Evolutionary conservation across 1,140 invertebrate species (phyloP), one percentile per base, ranked within the genome.

Genomic region (Glossosoma conforme): DNA sequence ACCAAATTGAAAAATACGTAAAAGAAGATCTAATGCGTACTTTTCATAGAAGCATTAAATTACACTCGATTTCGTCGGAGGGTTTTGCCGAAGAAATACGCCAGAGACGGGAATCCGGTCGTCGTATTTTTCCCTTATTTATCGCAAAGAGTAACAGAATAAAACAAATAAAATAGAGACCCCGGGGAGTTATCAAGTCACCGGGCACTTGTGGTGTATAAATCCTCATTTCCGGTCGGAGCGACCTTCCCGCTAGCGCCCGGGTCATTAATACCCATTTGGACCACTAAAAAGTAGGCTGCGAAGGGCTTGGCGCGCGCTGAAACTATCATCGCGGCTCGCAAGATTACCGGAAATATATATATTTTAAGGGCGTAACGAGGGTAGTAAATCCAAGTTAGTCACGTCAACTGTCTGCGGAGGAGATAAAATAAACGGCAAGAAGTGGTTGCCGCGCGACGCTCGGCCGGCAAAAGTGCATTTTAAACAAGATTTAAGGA

Each of bases 161-260:
- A 51, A 51, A 47, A 37, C 37, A 47, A 56, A 42, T 51, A 56
- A 56, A 56, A 52, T 47, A 56, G 52, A 46, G 30, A n/a, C 41
- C 24, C 36, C 15, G 24, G 55, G 47, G 55, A 50, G 51, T 54
- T 56, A 53, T 53, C 56, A 53, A 54, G 42, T 38, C 42, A 14
- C 42, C 32, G 36, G 56, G 52, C 49, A 57, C 49, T 57, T 52
- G 54, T 25, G 49, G 51, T 42, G 51, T 46, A 58, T 58, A 58
- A 58, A 58, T 58, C 54, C 47, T 58, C 56, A 58, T 58, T 56
- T 58, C 28, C 22, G n/a, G n/a, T n/a, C n/a, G n/a, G n/a, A n/a
- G n/a, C n/a, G 11, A 28, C 9, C 41, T 15, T 44, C 28, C 40
- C 37, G 33, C 40, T 30, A 18, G 50, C 32, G 35, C 24, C 56